These are phyloP conservation scores for Ictidomys tridecemlineatus DNA, from an alignment of 2,113 vertebrate genomes.

Conservation along the genomic window DNA sequence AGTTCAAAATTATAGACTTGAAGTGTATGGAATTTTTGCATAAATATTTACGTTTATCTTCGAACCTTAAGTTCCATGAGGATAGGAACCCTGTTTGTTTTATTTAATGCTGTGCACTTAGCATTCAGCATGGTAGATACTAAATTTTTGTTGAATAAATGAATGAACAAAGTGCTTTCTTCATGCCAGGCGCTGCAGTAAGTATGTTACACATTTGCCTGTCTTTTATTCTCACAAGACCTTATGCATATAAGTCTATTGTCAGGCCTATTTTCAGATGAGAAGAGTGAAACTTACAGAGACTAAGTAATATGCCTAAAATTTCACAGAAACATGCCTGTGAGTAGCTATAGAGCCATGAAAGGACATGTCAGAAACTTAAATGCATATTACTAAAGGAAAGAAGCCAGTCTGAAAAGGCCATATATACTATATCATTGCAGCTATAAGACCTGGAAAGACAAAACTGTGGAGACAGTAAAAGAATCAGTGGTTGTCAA, in stretches of 20 bases:
- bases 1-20: not conserved
- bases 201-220: not conserved
- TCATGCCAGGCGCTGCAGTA: not conserved
- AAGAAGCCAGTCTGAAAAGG: not conserved
- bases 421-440: no score
- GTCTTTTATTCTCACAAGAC: not conserved
- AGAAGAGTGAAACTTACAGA: constrained; percentile 8
- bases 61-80: not conserved
- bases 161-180: not conserved
- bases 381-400: not conserved
- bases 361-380: not conserved
- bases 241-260: no score
- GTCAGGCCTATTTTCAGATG: not conserved
- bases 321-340: not conserved
- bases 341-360: not conserved
- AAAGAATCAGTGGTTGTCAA: not conserved
- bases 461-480: not conserved
- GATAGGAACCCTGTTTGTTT: not conserved
- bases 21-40: not conserved
- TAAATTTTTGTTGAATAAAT: not conserved
- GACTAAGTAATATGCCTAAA: not conserved
- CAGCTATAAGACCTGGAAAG: not conserved
- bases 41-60: constrained; percentile 16
- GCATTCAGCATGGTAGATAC: not conserved
- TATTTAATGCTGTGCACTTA: not conserved